phyloP scores from a whole-genome alignment of 2,113 vertebrate genomes.

The Ctenomys sociabilis region DNA sequence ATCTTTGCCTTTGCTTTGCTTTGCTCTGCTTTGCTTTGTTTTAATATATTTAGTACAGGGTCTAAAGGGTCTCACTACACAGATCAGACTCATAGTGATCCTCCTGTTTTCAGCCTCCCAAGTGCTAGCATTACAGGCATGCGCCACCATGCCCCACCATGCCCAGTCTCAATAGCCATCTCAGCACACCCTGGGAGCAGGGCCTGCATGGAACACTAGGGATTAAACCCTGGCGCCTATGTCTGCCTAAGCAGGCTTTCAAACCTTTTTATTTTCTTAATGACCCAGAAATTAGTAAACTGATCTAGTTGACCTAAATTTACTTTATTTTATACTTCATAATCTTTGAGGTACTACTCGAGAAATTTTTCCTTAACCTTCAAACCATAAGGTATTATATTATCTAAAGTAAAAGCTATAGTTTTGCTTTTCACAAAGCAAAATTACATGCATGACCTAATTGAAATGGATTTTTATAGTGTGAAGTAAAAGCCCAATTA shows the following conservation, averaged over 20 bases:
- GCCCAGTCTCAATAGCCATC: no score
- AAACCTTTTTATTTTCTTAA: neutral
- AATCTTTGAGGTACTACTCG: neutral
- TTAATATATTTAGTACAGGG: no score
- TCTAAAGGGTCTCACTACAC: no score
- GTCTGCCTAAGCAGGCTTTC: no score
- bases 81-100: no score
- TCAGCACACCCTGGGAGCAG: no score
- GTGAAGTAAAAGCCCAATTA: neutral
- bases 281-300: neutral
- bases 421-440: neutral
- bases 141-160: no score
- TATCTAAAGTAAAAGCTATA: neutral
- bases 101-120: no score
- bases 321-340: neutral
- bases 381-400: neutral
- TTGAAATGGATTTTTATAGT: neutral
- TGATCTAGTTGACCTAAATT: neutral
- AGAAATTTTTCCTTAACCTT: neutral
- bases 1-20: neutral
- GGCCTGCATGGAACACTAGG: no score
- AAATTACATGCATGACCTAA: neutral
- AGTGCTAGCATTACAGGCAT: no score
- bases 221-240: no score
- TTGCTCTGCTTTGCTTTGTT: no score